Conservation (phyloP, 1,140 invertebrate genomes). For the Megalonaias nervosa region DNA sequence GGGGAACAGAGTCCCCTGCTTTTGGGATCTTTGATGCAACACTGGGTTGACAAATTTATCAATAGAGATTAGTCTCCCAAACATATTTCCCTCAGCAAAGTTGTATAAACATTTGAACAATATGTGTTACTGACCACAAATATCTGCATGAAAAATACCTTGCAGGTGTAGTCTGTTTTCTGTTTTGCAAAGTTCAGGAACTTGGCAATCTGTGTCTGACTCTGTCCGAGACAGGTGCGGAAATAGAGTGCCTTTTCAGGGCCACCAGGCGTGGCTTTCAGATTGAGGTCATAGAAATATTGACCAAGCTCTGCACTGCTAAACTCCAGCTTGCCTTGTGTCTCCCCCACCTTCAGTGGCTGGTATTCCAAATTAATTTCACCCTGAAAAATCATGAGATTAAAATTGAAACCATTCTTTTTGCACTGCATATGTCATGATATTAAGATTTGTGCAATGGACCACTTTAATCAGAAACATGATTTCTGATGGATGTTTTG, state of each 20-base stretch:
- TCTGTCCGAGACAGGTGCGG: slow-evolving; percentile 64
- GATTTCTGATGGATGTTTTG: too few species aligned
- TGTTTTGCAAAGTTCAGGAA: slow-evolving; percentile 71
- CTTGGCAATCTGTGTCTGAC: slow-evolving; percentile 61
- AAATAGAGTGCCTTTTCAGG: slow-evolving; percentile 70
- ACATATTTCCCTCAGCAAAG: too few species aligned
- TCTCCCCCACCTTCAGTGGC: slow-evolving; percentile 68
- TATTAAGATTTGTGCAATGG: too few species aligned
- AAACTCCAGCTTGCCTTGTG: slow-evolving; percentile 64
- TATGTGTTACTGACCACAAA: neutral
- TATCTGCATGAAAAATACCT: slow-evolving; percentile 52
- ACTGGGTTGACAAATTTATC: too few species aligned
- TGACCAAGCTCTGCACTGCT: slow-evolving; percentile 66
- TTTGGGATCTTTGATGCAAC: too few species aligned
- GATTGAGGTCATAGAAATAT: slow-evolving; percentile 68
- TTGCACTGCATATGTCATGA: too few species aligned
- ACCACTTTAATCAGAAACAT: too few species aligned
- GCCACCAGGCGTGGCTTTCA: slow-evolving; percentile 64
- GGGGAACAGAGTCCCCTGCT: too few species aligned
- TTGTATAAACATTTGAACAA: too few species aligned
- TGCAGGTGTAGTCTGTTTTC: slow-evolving; percentile 71
- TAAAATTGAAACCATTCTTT: neutral
- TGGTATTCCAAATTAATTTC: slow-evolving; percentile 69
- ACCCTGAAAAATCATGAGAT: slow-evolving; percentile 52
- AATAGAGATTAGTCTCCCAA: too few species aligned